A percentile compares a stretch with the other conserved stretches of the same genome.
phyloP scores from a whole-genome alignment of 1,140 invertebrate genomes.

The Megathymus violae region DNA sequence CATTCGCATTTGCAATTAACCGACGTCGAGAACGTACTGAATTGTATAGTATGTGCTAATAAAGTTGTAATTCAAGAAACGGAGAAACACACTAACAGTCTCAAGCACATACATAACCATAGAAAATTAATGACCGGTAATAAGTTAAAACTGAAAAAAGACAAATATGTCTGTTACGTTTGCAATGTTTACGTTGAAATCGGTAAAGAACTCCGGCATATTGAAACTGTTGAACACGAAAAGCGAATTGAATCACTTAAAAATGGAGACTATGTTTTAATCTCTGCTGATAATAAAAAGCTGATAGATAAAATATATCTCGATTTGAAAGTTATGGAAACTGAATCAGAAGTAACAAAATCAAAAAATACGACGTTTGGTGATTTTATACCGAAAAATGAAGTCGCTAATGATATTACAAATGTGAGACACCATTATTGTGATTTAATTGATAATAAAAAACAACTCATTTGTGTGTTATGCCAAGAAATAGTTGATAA shows the following conservation, averaged over 20 bases:
- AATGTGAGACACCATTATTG: constrained; percentile 7
- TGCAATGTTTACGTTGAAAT: constrained; percentile 9
- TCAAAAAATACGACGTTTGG: neutral
- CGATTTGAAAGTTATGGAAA: constrained; percentile 9
- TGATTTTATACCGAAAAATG: neutral
- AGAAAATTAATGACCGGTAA: neutral
- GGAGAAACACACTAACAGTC: constrained; percentile 10
- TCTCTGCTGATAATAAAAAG: neutral
- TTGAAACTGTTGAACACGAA: constrained; percentile 1
- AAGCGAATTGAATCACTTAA: neutral
- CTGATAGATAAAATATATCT: constrained; percentile 23
- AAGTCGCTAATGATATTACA: neutral
- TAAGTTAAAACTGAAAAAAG: constrained; percentile 9
- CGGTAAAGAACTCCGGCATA: constrained; percentile 11
- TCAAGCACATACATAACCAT: constrained; percentile 7
- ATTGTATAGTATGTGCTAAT: too few species aligned
- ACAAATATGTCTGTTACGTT: constrained; percentile 16
- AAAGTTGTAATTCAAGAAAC: neutral
- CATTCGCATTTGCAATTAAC: too few species aligned
- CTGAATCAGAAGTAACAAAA: neutral
- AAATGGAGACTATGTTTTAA: constrained; percentile 9
- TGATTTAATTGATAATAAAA: too few species aligned
- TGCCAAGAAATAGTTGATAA: too few species aligned
- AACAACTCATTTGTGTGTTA: too few species aligned
- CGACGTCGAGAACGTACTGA: too few species aligned